Evolutionary conservation across 2,113 vertebrate genomes (phyloP), one percentile per base, ranked within the genome.

Genomic region (Recurvirostra avosetta): DNA sequence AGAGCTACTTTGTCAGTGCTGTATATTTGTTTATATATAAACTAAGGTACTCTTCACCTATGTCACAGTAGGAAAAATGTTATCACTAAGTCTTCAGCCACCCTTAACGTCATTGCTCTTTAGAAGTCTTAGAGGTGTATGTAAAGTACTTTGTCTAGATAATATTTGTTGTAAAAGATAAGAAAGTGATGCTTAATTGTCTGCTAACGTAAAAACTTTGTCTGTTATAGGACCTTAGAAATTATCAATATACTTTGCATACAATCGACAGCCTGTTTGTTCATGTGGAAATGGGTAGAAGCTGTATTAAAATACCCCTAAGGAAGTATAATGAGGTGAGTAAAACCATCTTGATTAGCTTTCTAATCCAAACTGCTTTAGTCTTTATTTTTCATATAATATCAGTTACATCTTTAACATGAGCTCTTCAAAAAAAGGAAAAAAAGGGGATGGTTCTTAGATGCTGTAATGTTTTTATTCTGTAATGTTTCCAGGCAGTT

Each of bases 241-340:
- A 99, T 98, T 99, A 99, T 92, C 98, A 99, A 95, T 99, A 99
- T 97, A 99, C 98, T 41, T 98, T 99, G 96, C 97, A 98, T 40
- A 98, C 98, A 36, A 98, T 99, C 94, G 98, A 99, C 66, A 98
- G 98, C 30, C 95, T 99, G 36, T 97, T 98, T 96, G 98, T 99
- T 96, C 99, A 99, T 86, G 99, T 99, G 99, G 99, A 99, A 98
- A 98, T 99, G 98, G 99, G 99, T 12, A 99, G 99, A 97, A 99
- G 98, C 95, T 99, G 98, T 95, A 99, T 99, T 95, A 98, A 99
- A 97, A 99, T 99, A 94, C 99, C 99, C 81, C 98, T 98, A 73
- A 98, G 96, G 41, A 99, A 98, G 94, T 99, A 99, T 71, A 98
- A 88, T n/a, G 98, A 99, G 97, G 99, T 99, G 81, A 98, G 98